phyloP scores from a whole-genome alignment of 2,113 vertebrate genomes.

The Donacobius atricapilla region DNA sequence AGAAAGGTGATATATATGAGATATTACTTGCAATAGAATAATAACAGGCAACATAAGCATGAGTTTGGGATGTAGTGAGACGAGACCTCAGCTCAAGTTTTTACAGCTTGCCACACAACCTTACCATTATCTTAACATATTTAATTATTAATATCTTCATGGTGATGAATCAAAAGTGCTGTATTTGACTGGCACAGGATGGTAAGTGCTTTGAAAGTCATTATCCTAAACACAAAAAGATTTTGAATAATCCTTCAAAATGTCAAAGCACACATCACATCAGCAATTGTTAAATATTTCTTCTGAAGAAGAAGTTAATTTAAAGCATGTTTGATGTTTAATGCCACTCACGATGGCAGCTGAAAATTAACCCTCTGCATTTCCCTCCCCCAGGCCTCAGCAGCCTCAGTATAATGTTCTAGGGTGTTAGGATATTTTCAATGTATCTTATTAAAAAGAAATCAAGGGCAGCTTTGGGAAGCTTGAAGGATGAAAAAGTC shows the following conservation, averaged over 20 bases:
- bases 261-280: constrained; percentile 61
- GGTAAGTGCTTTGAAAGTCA: constrained; percentile 70
- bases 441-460: constrained; percentile 35
- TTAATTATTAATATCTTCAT: constrained; percentile 59
- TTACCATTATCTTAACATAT: constrained; percentile 46
- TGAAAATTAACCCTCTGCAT: constrained; percentile 41
- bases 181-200: constrained; percentile 68
- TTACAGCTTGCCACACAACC: background rate
- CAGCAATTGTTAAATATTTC: constrained; percentile 71
- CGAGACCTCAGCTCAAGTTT: background rate
- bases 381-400: background rate
- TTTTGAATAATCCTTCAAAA: constrained; percentile 75
- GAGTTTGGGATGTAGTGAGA: background rate
- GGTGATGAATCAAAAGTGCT: constrained; percentile 63
- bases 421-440: background rate
- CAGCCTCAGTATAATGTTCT: background rate
- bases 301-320: constrained; percentile 67
- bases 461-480: constrained; percentile 35
- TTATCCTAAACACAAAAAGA: constrained; percentile 73
- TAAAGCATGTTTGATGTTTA: constrained; percentile 58
- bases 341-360: background rate
- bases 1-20: background rate
- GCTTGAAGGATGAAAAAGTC: constrained; percentile 28
- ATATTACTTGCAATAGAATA: background rate
- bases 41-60: background rate